Percentiles rank a stretch among this genome's conserved stretches.
Conservation (phyloP, 2,888 invertebrate genomes). For the Dasysyrphus albostriatus region DNA sequence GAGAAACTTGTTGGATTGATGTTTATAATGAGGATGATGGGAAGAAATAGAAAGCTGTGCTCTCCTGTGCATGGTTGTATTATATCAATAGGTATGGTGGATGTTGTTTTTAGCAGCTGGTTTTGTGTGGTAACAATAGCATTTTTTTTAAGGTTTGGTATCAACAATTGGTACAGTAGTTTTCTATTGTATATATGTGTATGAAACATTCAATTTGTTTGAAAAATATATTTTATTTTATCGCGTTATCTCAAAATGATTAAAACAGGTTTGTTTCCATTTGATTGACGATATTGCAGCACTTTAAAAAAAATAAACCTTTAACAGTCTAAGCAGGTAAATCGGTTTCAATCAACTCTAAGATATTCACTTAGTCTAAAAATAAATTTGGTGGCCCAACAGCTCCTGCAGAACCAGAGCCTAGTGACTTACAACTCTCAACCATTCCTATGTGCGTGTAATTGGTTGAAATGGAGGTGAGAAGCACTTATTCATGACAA, state of each 20-base stretch:
- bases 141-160: background rate
- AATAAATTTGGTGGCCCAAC: too few relatives aligned
- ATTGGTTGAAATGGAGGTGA: too few relatives aligned
- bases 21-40: background rate
- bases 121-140: background rate
- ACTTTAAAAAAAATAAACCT: background rate
- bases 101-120: constrained; percentile 35
- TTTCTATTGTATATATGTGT: background rate
- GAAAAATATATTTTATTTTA: constrained; percentile 4
- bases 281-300: background rate
- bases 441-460: too few relatives aligned
- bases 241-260: background rate
- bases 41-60: constrained; percentile 58
- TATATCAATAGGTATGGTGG: background rate
- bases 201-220: background rate
- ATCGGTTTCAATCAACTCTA: too few relatives aligned
- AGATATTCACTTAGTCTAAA: too few relatives aligned
- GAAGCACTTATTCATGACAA: too few relatives aligned
- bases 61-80: background rate
- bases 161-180: background rate
- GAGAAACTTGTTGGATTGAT: constrained; percentile 72
- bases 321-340: background rate
- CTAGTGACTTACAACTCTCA: too few relatives aligned
- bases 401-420: too few relatives aligned
- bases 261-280: background rate